Evolutionary conservation across 2,113 vertebrate genomes (phyloP).

Genomic region (Cricetomys ansorgei): DNA sequence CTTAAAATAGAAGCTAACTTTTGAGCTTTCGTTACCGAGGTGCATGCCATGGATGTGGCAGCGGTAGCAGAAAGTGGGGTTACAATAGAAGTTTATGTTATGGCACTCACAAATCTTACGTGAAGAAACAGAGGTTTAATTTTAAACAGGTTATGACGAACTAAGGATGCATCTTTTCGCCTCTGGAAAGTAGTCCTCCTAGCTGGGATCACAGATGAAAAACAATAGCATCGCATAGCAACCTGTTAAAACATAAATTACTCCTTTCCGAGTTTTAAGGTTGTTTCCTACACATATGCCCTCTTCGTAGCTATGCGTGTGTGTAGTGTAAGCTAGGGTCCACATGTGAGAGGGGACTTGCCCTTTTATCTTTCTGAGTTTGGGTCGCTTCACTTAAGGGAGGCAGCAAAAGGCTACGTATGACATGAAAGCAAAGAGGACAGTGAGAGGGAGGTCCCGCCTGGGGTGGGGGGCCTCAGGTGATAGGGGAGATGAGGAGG

Average conservation of each 20-base stretch:
- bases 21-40: neutral
- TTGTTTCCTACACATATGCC: neutral
- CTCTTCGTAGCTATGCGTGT: neutral
- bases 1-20: neutral
- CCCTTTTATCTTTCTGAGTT: neutral
- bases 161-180: slow-evolving; percentile 25
- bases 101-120: slow-evolving; percentile 4
- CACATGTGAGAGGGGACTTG: no score
- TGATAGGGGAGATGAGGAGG: neutral
- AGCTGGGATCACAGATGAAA: neutral
- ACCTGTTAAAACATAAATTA: neutral
- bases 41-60: neutral
- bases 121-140: neutral
- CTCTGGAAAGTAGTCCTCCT: neutral
- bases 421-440: no score
- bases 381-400: neutral
- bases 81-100: neutral
- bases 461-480: neutral
- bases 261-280: neutral
- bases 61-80: neutral
- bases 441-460: neutral
- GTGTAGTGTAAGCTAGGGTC: neutral
- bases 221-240: neutral
- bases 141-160: neutral
- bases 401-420: neutral